These are phyloP conservation scores for Clarias platycephalus DNA, from an alignment of 2,797 vertebrate genomes.

Conservation along the genomic window DNA sequence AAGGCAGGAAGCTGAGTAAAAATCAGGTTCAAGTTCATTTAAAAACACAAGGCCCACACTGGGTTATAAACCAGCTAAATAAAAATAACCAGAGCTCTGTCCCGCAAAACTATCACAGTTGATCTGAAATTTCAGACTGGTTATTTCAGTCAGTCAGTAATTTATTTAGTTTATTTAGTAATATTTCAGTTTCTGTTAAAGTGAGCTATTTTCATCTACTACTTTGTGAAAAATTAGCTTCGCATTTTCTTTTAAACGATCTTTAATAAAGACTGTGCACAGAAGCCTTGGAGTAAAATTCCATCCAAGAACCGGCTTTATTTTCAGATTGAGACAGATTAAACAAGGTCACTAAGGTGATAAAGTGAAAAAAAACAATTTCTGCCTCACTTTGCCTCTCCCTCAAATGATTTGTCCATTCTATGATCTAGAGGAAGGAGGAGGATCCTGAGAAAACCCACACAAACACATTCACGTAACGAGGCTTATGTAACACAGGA, in stretches of 20 bases:
- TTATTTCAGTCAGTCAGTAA: not conserved
- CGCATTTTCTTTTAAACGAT: slow-evolving; percentile 1
- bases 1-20: slow-evolving; percentile 58
- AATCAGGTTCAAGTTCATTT: slow-evolving; percentile 46
- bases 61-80: slow-evolving; percentile 18
- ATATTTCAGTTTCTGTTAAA: not conserved
- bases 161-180: not conserved
- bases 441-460: slow-evolving; percentile 38
- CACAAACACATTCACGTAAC: slow-evolving; percentile 6
- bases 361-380: not conserved
- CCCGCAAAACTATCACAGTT: not conserved
- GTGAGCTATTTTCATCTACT: slow-evolving; percentile 1
- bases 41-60: slow-evolving; percentile 31
- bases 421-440: slow-evolving; percentile 26
- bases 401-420: slow-evolving; percentile 25
- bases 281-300: slow-evolving; percentile 23
- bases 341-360: slow-evolving; percentile 16
- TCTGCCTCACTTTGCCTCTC: slow-evolving; percentile 20
- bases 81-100: slow-evolving; percentile 46
- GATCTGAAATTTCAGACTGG: not conserved
- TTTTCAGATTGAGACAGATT: slow-evolving; percentile 38
- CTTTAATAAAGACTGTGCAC: not conserved
- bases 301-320: slow-evolving; percentile 44
- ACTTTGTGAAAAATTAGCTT: slow-evolving; percentile 4
- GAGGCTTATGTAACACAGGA: slow-evolving; percentile 18